These are phyloP conservation scores for Buceros bicornis DNA, from an alignment of 2,797 vertebrate genomes.

Conservation along the genomic window DNA sequence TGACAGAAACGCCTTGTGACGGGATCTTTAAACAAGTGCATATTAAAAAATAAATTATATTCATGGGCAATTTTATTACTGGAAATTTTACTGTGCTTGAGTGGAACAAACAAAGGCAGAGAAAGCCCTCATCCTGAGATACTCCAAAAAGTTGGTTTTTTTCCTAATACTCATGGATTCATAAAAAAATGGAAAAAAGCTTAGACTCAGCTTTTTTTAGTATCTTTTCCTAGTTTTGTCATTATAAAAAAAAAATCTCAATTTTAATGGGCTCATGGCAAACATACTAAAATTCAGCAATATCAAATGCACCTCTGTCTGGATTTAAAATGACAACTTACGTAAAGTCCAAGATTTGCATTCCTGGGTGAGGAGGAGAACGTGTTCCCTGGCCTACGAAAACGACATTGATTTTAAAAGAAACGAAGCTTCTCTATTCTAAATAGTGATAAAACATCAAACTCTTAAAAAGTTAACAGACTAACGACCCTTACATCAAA, in stretches of 20 bases:
- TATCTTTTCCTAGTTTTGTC: background rate
- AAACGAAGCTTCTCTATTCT: background rate
- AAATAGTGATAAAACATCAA: background rate
- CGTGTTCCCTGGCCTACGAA: background rate
- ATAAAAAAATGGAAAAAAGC: background rate
- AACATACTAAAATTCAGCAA: background rate
- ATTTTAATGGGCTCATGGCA: background rate
- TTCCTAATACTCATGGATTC: background rate
- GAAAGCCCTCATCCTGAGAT: background rate
- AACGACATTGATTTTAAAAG: slow-evolving; percentile 10
- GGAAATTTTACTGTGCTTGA: background rate
- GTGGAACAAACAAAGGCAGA: background rate
- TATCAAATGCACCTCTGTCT: background rate
- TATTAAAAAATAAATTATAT: background rate
- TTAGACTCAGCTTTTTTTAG: background rate
- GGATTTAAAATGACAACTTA: background rate
- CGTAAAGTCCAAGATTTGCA: background rate
- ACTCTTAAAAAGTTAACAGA: background rate
- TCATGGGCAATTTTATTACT: background rate
- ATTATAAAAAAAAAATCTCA: background rate
- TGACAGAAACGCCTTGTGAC: background rate
- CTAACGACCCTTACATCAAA: background rate
- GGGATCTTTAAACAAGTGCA: background rate
- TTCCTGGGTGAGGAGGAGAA: background rate
- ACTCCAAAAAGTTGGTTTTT: background rate